Base-by-base conservation (phyloP, 2,888 invertebrate species). In the Xestia sexstrigata region DNA sequence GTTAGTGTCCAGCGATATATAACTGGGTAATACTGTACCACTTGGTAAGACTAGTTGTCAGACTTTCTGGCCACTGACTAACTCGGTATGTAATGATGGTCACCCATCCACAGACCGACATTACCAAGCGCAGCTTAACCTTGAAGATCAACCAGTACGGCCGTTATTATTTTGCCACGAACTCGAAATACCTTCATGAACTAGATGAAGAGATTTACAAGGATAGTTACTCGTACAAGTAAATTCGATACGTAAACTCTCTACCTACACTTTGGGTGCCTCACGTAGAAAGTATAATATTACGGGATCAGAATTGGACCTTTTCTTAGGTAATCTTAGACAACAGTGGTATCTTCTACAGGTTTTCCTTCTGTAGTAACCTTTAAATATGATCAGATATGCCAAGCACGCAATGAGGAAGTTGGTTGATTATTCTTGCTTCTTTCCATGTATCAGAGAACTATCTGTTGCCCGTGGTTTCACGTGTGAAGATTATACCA, bases 271-370 rank as follows among this genome's bases (percentile, higher is more conserved):
- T n/a, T 4, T 7, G 15, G 72, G 39, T 47, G 20, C 9, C 9
- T n/a, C 23, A 4, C 5, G 4, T 35, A 4, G 58, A 47, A 15
- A 45, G 7, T 58, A 23, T 35, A 11, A 45, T 20, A n/a, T 74
- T 26, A 39, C 35, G 20, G 45, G 45, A 35, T 45, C 35, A 47
- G 17, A 47, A 39, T 7, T 42, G 15, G 11, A 58, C 35, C 26
- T 35, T 74, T 76, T 23, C 58, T 15, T 45, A 47, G 20, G 26
- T 30, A 47, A 58, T 76, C n/a, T 23, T 30, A 67, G 23, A 49
- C 47, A 39, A 23, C 30, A 49, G 4, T 49, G 11, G 6, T 62
- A 26, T 35, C n/a, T 23, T 23, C 23, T 20, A 7, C 11, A 67
- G 67, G 30, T 23, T 30, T 4, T 30, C 23, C 11, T 20, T 47